phyloP scores from a whole-genome alignment of 2,113 vertebrate species.

The Ahaetulla prasina region DNA sequence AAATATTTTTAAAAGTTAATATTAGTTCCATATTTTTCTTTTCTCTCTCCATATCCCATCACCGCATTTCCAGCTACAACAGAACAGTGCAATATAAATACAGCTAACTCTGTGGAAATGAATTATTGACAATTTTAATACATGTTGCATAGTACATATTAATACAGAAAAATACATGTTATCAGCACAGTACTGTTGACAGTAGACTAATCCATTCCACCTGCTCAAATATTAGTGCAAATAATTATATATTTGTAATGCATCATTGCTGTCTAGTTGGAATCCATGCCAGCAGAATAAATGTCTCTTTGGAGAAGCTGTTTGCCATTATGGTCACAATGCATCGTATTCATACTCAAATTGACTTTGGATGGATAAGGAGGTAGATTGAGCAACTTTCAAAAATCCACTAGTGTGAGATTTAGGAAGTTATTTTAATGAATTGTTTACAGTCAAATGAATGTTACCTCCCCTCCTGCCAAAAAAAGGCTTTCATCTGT shows the following conservation, averaged over 20 bases:
- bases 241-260: conserved; percentile 85
- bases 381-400: conserved; percentile 63
- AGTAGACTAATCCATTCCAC: conserved; percentile 97
- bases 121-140: conserved; percentile 80
- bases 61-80: conserved; percentile 16
- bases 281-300: conserved; percentile 70
- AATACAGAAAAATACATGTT: conserved; percentile 79
- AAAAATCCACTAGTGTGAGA: conserved; percentile 65
- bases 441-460: conserved; percentile 54
- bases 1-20: conserved; percentile 56
- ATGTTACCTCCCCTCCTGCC: neutral
- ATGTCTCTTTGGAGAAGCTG: conserved; percentile 69
- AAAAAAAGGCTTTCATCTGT: conserved; percentile 5
- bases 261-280: conserved; percentile 73
- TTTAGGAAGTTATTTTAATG: conserved; percentile 62
- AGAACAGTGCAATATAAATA: conserved; percentile 75
- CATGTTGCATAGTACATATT: conserved; percentile 82
- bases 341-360: conserved; percentile 71
- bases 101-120: conserved; percentile 72
- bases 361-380: conserved; percentile 66
- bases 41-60: conserved; percentile 23
- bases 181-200: conserved; percentile 88
- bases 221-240: conserved; percentile 95
- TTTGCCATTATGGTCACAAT: conserved; percentile 69
- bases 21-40: conserved; percentile 52